Conservation (phyloP, 2,797 vertebrate species). For the Hylomyscus alleni region DNA sequence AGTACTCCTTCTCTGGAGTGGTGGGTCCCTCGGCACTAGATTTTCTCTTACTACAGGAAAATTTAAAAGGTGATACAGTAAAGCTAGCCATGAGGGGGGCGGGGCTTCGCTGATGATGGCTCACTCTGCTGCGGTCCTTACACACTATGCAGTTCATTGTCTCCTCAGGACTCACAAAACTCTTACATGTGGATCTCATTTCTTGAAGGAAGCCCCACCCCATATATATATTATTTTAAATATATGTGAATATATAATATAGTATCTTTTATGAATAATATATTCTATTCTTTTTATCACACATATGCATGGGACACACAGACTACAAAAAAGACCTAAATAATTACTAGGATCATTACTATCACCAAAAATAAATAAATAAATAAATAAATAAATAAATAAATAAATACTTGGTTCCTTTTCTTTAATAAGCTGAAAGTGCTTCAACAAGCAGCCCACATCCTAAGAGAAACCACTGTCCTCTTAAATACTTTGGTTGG, state of each 20-base stretch:
- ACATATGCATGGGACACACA: neutral
- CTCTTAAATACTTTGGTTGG: neutral
- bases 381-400: neutral
- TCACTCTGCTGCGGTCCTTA: neutral
- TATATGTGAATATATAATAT: neutral
- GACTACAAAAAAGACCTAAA: neutral
- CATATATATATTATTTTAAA: neutral
- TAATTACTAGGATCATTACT: neutral
- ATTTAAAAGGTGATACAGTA: neutral
- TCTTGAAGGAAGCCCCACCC: neutral
- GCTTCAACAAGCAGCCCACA: neutral
- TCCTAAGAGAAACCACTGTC: constrained; percentile 20
- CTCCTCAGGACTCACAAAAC: rapidly evolving
- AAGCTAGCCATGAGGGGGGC: neutral
- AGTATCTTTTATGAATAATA: neutral
- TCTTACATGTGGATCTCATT: neutral
- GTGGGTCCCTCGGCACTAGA: neutral
- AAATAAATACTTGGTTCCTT: neutral
- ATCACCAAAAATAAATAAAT: neutral
- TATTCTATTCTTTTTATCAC: neutral
- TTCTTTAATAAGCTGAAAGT: neutral
- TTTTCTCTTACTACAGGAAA: neutral
- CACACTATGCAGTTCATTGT: neutral
- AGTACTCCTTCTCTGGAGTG: neutral
- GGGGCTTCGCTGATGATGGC: neutral